A percentile compares a stretch with the other conserved stretches of the same genome.
These are phyloP conservation scores for Keiferia lycopersicella DNA, from an alignment of 2,888 invertebrate genomes.

Conservation along the genomic window DNA sequence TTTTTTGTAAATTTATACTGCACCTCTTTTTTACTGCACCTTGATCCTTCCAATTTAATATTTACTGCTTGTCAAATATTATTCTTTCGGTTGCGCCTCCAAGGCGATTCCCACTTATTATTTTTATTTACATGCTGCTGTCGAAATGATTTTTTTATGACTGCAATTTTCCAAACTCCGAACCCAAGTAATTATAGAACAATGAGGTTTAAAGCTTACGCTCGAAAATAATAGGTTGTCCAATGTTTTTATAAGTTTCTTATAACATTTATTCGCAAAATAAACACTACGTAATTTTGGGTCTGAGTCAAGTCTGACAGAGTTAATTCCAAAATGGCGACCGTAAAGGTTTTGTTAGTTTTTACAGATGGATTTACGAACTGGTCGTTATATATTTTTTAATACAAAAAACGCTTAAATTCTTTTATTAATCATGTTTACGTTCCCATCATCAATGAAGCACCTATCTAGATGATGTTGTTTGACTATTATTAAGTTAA, in stretches of 20 bases:
- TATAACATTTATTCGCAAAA: conserved; percentile 16
- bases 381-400: neutral
- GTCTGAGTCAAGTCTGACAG: neutral
- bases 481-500: no score
- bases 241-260: conserved; percentile 27
- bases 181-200: conserved; percentile 51
- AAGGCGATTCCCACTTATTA: conserved; percentile 53
- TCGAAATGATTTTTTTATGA: conserved; percentile 47
- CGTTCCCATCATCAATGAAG: no score
- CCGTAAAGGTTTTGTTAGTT: neutral
- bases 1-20: conserved; percentile 22
- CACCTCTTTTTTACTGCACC: conserved; percentile 51
- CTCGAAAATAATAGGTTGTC: conserved; percentile 44
- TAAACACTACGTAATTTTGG: conserved; percentile 9
- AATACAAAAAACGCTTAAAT: neutral
- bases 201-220: conserved; percentile 36
- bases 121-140: conserved; percentile 57
- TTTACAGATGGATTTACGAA: neutral
- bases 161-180: conserved; percentile 52
- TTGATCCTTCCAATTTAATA: conserved; percentile 64
- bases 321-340: conserved; percentile 18
- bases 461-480: no score
- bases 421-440: no score
- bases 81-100: conserved; percentile 59
- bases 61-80: conserved; percentile 72